Conservation (phyloP, 1,140 invertebrate genomes). For the Drosophila busckii region DNA sequence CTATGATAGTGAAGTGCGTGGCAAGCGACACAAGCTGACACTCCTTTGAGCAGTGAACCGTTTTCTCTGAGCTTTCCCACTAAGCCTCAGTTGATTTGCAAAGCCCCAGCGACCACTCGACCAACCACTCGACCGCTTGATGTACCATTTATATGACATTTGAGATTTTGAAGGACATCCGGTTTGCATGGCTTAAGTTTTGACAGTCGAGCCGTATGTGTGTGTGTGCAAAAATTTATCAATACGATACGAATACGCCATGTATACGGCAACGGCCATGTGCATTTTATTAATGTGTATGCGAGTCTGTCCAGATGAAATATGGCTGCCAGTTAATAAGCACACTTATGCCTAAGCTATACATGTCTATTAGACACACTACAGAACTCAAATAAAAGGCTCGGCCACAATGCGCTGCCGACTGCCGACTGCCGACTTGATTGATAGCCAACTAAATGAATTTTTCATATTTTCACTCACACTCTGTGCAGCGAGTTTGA, state of each 20-base stretch:
- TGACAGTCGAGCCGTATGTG: conserved; percentile 30
- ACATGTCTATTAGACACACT: conserved; percentile 57
- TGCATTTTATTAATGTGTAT: conserved; percentile 11
- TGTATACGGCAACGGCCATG: not conserved
- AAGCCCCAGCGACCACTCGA: no score
- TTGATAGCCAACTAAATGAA: conserved; percentile 61
- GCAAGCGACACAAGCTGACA: conserved; percentile 51
- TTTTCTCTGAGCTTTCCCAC: conserved; percentile 23
- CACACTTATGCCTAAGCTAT: conserved; percentile 33
- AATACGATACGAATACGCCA: conserved; percentile 23
- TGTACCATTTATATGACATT: conserved; percentile 64
- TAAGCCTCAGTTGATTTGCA: conserved; percentile 67
- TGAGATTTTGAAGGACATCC: conserved; percentile 59
- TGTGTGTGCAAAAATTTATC: conserved; percentile 59
- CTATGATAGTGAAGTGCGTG: conserved; percentile 26
- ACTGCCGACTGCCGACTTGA: no score
- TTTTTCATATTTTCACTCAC: conserved; percentile 47
- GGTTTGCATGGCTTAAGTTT: conserved; percentile 30
- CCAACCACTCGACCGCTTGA: conserved; percentile 48
- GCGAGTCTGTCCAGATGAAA: conserved; percentile 53
- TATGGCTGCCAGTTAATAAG: conserved; percentile 62
- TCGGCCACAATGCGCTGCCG: no score
- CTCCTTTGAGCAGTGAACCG: conserved; percentile 58
- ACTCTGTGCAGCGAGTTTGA: conserved; percentile 18
- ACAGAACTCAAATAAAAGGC: no score